Percentiles rank a stretch among this genome's conserved stretches.
phyloP scores from a whole-genome alignment of 2,888 invertebrate genomes.

The Polymixis lichenea region DNA sequence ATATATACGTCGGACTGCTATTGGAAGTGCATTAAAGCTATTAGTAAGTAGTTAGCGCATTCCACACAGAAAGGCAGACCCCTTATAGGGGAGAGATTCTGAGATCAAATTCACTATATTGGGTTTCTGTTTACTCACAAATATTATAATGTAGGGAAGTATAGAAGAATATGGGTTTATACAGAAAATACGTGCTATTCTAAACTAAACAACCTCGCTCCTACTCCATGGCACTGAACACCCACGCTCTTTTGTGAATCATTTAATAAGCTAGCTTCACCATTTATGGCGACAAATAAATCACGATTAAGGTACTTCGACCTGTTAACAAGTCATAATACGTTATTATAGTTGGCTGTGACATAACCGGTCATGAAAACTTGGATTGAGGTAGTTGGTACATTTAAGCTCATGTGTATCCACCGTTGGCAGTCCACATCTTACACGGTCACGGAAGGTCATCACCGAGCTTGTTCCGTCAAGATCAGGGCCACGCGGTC shows the following conservation, averaged over 20 bases:
- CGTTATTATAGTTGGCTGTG: conserved; percentile 50
- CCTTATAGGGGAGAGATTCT: conserved; percentile 36
- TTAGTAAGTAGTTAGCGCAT: conserved; percentile 84
- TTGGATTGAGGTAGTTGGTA: conserved; percentile 20
- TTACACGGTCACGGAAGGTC: conserved; percentile 70
- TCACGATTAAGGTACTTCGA: conserved; percentile 69
- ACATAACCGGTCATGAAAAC: conserved; percentile 49
- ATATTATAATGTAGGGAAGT: conserved; percentile 16
- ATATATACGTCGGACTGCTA: conserved; percentile 75
- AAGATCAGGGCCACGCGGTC: conserved; percentile 88
- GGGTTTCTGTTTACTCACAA: conserved; percentile 46
- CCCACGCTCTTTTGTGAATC: conserved; percentile 73
- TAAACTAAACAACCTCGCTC: conserved; percentile 54
- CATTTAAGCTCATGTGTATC: conserved; percentile 29
- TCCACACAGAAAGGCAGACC: conserved; percentile 64
- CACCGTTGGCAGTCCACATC: conserved; percentile 54
- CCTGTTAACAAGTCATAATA: conserved; percentile 60
- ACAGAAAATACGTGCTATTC: conserved; percentile 37
- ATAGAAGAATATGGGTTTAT: conserved; percentile 11
- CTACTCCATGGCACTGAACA: conserved; percentile 70
- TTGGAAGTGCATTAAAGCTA: conserved; percentile 85
- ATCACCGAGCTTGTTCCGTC: conserved; percentile 75
- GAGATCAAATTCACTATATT: conserved; percentile 51
- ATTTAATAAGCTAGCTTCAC: conserved; percentile 72
- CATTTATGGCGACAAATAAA: conserved; percentile 71